Base-by-base conservation (phyloP, 2,888 invertebrate species). In the Drosophila prostipennis region DNA sequence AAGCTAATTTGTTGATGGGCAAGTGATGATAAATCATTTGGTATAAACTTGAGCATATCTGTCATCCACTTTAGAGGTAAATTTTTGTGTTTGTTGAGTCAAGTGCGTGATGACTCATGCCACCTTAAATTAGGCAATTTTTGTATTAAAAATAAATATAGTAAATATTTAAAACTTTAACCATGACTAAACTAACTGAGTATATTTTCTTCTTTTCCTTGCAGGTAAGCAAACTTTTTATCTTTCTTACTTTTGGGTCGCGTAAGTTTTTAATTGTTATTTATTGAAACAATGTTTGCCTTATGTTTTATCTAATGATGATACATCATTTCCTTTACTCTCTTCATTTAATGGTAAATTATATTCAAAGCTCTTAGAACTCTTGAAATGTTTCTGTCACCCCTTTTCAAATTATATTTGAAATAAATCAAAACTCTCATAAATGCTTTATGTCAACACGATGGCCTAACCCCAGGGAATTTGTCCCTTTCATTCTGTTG, bases 401-500 rank as follows among this genome's bases (percentile, higher is more conserved):
- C 61, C 48, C 46, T 49, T 32, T 42, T 36, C 52, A 67, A 29
- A 23, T 4, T 10, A n/a, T 16, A 11, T 29, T 32, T 34, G 34
- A 42, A 58, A 58, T 59, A 52, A 72, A 72, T 59, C 69, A 52
- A 60, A 70, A 56, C 34, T 77, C 80, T 39, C 64, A 68, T 67
- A 71, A 80, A 80, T 78, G 78, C 64, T 52, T 68, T 52, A 65
- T 83, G 83, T 83, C 80, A 83, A 83, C 80, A 76, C 61, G 73
- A 71, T 76, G 26, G 26, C 43, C 26, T 19, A 53, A 45, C 56
- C 37, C 16, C 26, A 29, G 46, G 6, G 32, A 34, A 36, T 13
- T 40, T 52, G 51, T 49, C 45, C 40, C 63, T 26, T 26, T 37
- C 45, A 54, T 60, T 36, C 36, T 51, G 45, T 39, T 7, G 42